These are phyloP conservation scores for Bombus superbus DNA, from an alignment of 1,140 invertebrate genomes.

Conservation along the genomic window DNA sequence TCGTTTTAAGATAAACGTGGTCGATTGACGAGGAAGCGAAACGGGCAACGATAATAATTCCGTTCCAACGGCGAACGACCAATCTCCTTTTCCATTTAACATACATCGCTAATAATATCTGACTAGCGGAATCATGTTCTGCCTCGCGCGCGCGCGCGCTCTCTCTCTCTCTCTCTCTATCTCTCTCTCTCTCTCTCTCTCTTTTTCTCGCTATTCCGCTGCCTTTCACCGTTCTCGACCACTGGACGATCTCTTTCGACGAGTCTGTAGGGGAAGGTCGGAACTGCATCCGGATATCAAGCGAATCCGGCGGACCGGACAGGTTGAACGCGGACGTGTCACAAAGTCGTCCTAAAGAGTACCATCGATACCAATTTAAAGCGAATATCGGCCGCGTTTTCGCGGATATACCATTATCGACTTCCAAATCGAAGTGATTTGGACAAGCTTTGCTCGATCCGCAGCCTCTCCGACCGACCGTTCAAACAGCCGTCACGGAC, in stretches of 20 bases:
- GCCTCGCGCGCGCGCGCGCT: too few relatives aligned
- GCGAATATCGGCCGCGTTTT: slow-evolving; percentile 70
- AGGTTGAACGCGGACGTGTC: slow-evolving; percentile 39
- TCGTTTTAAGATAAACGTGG: neutral
- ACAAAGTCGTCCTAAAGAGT: slow-evolving; percentile 45
- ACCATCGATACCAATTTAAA: slow-evolving; percentile 67
- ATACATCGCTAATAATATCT: slow-evolving; percentile 48
- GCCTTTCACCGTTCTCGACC: neutral
- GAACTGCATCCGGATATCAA: slow-evolving; percentile 33
- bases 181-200: neutral
- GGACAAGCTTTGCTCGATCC: slow-evolving; percentile 38
- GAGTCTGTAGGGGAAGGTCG: neutral
- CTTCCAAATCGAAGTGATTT: slow-evolving; percentile 70
- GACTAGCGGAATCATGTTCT: slow-evolving; percentile 25
- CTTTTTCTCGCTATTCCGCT: neutral
- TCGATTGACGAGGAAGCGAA: slow-evolving; percentile 9
- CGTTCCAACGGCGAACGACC: slow-evolving; percentile 31
- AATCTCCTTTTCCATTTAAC: slow-evolving; percentile 51
- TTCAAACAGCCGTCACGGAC: slow-evolving; percentile 78
- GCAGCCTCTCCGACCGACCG: slow-evolving; percentile 22
- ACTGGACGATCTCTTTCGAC: neutral
- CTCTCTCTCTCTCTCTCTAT: neutral
- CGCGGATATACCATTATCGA: slow-evolving; percentile 69
- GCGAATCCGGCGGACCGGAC: neutral
- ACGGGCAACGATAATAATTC: slow-evolving; percentile 33